phyloP scores from a whole-genome alignment of 2,888 invertebrate genomes.

The Synanthedon formicaeformis region DNA sequence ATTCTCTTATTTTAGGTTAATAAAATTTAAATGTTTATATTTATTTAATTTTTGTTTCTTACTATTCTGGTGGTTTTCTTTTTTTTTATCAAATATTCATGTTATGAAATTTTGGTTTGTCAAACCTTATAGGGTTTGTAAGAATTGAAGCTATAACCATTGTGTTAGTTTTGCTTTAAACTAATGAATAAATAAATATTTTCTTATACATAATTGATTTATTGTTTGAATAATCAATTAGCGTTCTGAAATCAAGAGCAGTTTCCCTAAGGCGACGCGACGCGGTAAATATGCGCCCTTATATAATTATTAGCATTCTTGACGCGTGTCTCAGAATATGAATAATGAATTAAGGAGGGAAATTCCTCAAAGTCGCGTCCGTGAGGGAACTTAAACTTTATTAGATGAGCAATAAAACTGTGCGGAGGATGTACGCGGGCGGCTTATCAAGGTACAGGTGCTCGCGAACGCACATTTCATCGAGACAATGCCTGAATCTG shows the following conservation, averaged over 20 bases:
- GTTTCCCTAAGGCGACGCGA: not conserved
- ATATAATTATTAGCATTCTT: constrained; percentile 22
- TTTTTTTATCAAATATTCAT: too few species aligned
- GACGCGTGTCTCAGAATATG: constrained; percentile 35
- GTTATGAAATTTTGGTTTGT: too few species aligned
- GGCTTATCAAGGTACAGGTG: constrained; percentile 11
- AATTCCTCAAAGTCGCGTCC: constrained; percentile 10
- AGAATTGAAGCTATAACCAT: too few species aligned
- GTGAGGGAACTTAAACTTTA: constrained; percentile 19
- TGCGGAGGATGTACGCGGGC: constrained; percentile 10
- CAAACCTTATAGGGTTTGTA: too few species aligned
- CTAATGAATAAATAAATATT: too few species aligned
- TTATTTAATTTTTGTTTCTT: too few species aligned
- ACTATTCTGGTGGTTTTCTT: too few species aligned
- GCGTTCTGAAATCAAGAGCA: not conserved
- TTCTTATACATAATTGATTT: too few species aligned
- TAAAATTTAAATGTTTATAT: too few species aligned
- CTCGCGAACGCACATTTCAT: not conserved
- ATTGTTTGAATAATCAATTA: not conserved
- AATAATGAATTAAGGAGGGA: constrained; percentile 29
- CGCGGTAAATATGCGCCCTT: not conserved
- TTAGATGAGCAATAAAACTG: constrained; percentile 19
- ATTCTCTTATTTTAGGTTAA: too few species aligned
- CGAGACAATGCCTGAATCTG: not conserved
- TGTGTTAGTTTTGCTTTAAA: too few species aligned